Evolutionary conservation across 2,888 invertebrate genomes (phyloP), one percentile per base, ranked within the genome.

Genomic region (Parelbella ahira): DNA sequence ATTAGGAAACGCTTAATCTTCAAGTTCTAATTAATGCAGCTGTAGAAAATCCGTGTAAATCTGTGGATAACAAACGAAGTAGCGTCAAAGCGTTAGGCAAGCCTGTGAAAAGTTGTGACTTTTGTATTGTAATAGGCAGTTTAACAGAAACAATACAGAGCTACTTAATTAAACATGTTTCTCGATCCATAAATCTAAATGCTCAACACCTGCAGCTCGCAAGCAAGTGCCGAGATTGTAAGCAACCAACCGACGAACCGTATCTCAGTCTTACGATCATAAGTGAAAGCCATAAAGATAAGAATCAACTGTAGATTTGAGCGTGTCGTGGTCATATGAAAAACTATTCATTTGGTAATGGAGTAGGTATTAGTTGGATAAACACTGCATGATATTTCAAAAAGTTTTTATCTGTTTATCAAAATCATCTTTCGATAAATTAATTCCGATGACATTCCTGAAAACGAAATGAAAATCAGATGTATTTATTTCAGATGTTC

Each of bases 111-210:
- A 68, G 60, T 58, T 54, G 67, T 71, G 57, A 52, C 53, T 56
- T 50, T 58, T 53, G 63, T 63, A 73, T 72, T 69, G 44, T 67
- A 68, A 73, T 71, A n/a, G n/a, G n/a, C n/a, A 54, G 52, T 48
- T 49, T 54, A 55, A 46, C 51, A 54, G 58, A 67, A 67, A 75
- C 72, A 74, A 73, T 77, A 63, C 68, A 70, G 64, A 62, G 69
- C 73, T 73, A 69, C 71, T 79, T 79, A 71, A 83, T 83, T 80
- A 82, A 67, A 66, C 66, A 78, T 76, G 76, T 67, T 74, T 78
- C 73, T 79, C 75, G 73, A 66, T 77, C 76, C 81, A 84, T 83
- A 80, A 78, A 82, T 84, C 67, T 80, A 49, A 70, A 77, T 76
- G 62, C 63, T 69, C 62, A 74, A 68, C 68, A 75, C 64, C 64